phyloP scores from a whole-genome alignment of 2,113 vertebrate species.

The Burhinus oedicnemus region DNA sequence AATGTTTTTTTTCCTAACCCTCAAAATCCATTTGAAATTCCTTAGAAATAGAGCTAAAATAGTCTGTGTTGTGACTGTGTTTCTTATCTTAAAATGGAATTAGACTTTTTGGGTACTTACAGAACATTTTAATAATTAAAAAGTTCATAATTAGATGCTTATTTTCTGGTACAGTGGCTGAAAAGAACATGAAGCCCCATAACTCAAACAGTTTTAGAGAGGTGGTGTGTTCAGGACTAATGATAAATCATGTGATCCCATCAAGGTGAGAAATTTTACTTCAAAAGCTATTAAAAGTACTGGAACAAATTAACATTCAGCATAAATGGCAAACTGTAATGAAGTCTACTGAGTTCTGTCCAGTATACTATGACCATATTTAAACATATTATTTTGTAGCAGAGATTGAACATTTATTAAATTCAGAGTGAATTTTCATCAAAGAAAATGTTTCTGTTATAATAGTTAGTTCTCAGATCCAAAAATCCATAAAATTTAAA shows the following conservation, averaged over 20 bases:
- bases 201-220: constrained; percentile 9
- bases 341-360: background rate
- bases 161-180: constrained; percentile 27
- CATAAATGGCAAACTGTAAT: background rate
- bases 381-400: background rate
- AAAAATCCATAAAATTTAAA: background rate
- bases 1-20: background rate
- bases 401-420: background rate
- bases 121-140: constrained; percentile 53
- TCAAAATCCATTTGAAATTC: constrained; percentile 24
- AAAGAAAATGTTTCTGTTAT: background rate
- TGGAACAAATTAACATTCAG: background rate
- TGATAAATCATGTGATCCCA: background rate
- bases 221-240: background rate
- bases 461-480: background rate
- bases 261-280: background rate
- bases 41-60: background rate
- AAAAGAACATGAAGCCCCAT: constrained; percentile 41
- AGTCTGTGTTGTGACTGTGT: background rate
- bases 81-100: constrained; percentile 61
- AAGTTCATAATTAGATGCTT: constrained; percentile 36
- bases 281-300: background rate
- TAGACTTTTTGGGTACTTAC: constrained; percentile 8
- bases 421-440: background rate
- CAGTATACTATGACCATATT: background rate